Evolutionary conservation across 2,797 vertebrate genomes (phyloP).

Genomic region (Cryptoblepharus egeriae): DNA sequence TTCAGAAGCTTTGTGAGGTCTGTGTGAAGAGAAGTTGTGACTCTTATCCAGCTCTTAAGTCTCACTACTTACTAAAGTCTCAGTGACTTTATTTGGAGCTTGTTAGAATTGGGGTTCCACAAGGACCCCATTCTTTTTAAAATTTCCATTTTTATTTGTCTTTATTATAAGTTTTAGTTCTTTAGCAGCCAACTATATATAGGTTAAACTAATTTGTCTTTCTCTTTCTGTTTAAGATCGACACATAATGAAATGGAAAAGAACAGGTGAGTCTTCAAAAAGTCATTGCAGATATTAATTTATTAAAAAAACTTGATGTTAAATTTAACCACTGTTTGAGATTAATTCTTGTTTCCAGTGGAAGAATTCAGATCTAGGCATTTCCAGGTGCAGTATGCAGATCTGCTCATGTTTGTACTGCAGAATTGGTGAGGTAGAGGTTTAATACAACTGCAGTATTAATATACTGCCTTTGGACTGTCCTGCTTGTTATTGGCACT

Average conservation of each 20-base stretch:
- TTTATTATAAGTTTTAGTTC: not conserved
- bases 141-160: not conserved
- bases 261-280: constrained; percentile 86
- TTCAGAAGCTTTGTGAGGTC: not conserved
- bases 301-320: not conserved
- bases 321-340: not conserved
- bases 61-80: no score
- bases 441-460: not conserved
- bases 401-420: not conserved
- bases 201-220: constrained; percentile 11
- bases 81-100: not conserved
- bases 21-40: not conserved
- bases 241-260: constrained; percentile 99
- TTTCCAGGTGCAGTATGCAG: not conserved
- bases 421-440: not conserved
- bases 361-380: not conserved
- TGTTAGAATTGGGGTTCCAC: not conserved
- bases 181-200: not conserved
- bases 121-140: rapidly evolving
- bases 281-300: not conserved
- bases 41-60: not conserved
- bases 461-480: not conserved
- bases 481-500: not conserved
- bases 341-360: not conserved
- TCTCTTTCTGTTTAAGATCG: constrained; percentile 81